Base-by-base conservation (phyloP, 2,888 invertebrate species). In the Drosophila melanocephala region DNA sequence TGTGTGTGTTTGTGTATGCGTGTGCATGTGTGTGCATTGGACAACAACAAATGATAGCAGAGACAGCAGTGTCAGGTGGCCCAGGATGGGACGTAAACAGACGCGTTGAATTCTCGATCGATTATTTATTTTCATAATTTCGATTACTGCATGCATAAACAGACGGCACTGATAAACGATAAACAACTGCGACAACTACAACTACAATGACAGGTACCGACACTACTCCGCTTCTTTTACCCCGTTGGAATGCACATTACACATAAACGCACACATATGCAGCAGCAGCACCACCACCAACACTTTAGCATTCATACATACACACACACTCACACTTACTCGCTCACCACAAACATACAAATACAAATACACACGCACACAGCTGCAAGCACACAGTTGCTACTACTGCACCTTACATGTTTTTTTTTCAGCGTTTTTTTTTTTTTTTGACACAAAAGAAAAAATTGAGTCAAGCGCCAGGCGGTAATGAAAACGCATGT, bases 191-290 rank as follows among this genome's bases (percentile, higher is more conserved):
- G 64, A 72, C 68, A 58, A 65, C 63, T 59, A 59, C 42, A 58
- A 65, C 63, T 59, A 59, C 42, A 59, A 58, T 62, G 67, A 39
- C 67, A 81, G 76, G 62, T 62, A 75, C 35, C 72, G 72, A 61
- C 73, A 44, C 67, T 72, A 71, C 72, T 74, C 28, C 39, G 73
- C 68, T 73, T 68, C 70, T 74, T 78, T 89, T 87, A 87, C 82
- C 87, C 91, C 89, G 89, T 87, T 91, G 83, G 89, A 91, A 89
- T 90, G 90, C 85, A 89, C 76, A 88, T 86, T 59, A 44, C 62
- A 52, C 55, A 67, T 55, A 52, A 67, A 56, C 47, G 26, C 60
- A 58, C 44, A 65, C 52, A 66, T 51, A 72, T 50, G 66, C 75
- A 63, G 71, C 76, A 75, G 52, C 67, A 70, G 61, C 67, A 70